These are phyloP conservation scores for Hypothenemus hampei DNA, from an alignment of 1,140 invertebrate genomes.

Conservation along the genomic window DNA sequence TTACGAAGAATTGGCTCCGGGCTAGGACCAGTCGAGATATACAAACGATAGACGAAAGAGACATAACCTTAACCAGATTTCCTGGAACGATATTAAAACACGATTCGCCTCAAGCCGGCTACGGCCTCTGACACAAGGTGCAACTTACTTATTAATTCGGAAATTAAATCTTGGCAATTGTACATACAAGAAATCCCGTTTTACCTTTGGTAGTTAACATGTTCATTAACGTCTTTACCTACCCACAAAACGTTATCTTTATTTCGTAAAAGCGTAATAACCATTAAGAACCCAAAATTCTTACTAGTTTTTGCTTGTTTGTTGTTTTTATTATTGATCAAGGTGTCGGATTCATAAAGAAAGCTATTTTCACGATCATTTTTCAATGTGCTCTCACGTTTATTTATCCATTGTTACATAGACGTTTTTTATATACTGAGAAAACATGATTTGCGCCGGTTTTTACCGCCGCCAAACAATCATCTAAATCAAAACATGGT, in stretches of 20 bases:
- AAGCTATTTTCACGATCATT: neutral
- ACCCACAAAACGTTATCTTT: too few relatives aligned
- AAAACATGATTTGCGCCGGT: too few relatives aligned
- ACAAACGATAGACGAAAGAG: constrained; percentile 13
- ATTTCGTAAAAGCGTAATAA: too few relatives aligned
- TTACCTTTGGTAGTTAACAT: too few relatives aligned
- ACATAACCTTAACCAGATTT: constrained; percentile 20
- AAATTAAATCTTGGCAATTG: neutral
- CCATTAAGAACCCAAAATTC: too few relatives aligned
- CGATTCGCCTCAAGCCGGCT: neutral
- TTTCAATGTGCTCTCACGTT: neutral
- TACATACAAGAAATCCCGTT: neutral
- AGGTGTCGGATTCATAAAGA: neutral
- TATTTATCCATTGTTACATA: neutral
- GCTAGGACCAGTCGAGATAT: constrained; percentile 5
- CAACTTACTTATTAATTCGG: constrained; percentile 1
- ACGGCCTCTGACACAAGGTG: neutral
- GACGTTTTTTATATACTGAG: too few relatives aligned
- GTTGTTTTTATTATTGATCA: neutral
- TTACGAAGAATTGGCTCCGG: constrained; percentile 3
- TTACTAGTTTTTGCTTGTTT: neutral
- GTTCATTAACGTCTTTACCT: too few relatives aligned
- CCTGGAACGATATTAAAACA: constrained; percentile 17
- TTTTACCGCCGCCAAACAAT: constrained; percentile 4
- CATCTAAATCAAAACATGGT: constrained; percentile 2